These are phyloP conservation scores for Acanthisitta chloris DNA, from an alignment of 2,113 vertebrate species.

Conservation along the genomic window DNA sequence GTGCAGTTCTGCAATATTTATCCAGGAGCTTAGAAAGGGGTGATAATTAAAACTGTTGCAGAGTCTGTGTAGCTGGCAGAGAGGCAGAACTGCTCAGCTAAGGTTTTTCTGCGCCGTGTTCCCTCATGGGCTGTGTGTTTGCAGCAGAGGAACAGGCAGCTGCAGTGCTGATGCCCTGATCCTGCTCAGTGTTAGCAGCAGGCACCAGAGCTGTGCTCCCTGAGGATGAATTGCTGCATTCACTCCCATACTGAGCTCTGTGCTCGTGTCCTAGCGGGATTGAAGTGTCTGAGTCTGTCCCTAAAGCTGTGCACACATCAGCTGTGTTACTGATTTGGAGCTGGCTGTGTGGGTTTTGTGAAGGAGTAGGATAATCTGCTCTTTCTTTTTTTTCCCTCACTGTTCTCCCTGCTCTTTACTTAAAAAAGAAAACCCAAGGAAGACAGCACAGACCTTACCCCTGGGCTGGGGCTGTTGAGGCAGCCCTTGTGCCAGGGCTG, in stretches of 20 bases:
- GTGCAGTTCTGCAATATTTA: background rate
- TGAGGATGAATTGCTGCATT: background rate
- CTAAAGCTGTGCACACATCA: background rate
- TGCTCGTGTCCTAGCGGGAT: background rate
- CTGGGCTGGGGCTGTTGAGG: background rate
- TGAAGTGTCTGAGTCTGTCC: background rate
- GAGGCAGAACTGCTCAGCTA: background rate
- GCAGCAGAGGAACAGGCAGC: background rate
- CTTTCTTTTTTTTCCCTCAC: background rate
- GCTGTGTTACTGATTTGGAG: background rate
- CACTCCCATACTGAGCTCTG: background rate
- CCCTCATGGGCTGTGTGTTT: background rate
- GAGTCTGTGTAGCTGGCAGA: background rate
- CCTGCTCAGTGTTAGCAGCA: background rate
- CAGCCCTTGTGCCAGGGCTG: background rate
- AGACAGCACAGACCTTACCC: background rate
- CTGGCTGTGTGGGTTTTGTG: constrained; percentile 42
- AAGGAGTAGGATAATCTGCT: constrained; percentile 44
- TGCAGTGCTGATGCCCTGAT: background rate
- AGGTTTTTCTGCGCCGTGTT: background rate
- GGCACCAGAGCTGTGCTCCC: background rate
- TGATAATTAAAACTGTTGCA: background rate
- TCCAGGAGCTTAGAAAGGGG: background rate
- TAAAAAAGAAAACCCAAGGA: background rate
- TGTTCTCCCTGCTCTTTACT: background rate